Conservation (phyloP, 2,888 invertebrate species). For the Urechis unicinctus region DNA sequence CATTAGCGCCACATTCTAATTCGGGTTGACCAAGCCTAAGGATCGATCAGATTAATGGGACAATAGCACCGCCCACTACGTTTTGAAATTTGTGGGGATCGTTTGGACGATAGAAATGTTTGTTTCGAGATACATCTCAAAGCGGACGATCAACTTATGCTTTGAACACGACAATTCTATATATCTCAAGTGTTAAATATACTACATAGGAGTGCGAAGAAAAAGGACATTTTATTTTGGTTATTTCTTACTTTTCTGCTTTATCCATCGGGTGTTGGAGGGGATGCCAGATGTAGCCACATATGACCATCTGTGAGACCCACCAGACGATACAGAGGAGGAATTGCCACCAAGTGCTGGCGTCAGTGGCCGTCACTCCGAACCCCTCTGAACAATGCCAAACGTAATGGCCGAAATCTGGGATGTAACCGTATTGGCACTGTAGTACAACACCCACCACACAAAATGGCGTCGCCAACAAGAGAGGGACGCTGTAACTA, state of each 20-base stretch:
- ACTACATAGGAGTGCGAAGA: too few relatives aligned
- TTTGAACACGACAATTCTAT: too few relatives aligned
- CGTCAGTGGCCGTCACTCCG: slow-evolving; percentile 8
- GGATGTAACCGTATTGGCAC: slow-evolving; percentile 4
- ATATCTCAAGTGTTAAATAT: too few relatives aligned
- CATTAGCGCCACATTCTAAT: too few relatives aligned
- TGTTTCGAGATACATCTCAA: too few relatives aligned
- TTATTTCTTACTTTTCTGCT: slow-evolving; percentile 38
- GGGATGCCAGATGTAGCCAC: slow-evolving; percentile 41
- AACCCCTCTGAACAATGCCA: slow-evolving; percentile 27
- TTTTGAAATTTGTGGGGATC: too few relatives aligned
- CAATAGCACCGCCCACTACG: too few relatives aligned
- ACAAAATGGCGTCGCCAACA: slow-evolving; percentile 44
- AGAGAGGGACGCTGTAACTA: slow-evolving; percentile 52
- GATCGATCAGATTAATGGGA: too few relatives aligned
- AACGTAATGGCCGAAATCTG: background rate
- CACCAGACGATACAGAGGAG: slow-evolving; percentile 35
- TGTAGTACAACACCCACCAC: slow-evolving; percentile 5
- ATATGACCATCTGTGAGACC: slow-evolving; percentile 37
- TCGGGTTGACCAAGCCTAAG: too few relatives aligned
- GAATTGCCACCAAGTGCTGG: slow-evolving; percentile 22
- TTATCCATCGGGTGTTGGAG: slow-evolving; percentile 36
- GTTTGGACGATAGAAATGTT: too few relatives aligned
- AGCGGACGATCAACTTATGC: too few relatives aligned
- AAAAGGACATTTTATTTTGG: too few relatives aligned